Evolutionary conservation across 1,140 invertebrate genomes (phyloP), one percentile per base, ranked within the genome.

Genomic region (Stenopsyche tienmushanensis): DNA sequence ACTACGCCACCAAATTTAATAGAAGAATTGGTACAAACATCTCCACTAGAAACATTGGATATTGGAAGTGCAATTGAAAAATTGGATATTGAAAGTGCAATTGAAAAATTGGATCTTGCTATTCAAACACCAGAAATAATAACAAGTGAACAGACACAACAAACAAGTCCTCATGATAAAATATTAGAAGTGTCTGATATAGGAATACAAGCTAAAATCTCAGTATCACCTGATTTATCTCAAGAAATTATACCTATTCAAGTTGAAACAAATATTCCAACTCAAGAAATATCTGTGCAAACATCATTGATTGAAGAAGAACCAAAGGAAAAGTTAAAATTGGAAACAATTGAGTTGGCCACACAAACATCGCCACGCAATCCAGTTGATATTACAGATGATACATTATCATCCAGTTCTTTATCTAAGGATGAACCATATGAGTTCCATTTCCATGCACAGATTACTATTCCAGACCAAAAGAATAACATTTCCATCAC

Each of bases 391-490:
- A 55, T 71, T 7, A 71, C 75, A 25, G 73, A 73, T 18, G 62
- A 70, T 3, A 54, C 53, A 17, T 17, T 42, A 15, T 68, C 73
- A 73, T 76, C 78, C 2, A 76, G 76, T 63, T 78, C 77, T 24
- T 77, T 79, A 47, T 83, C 81, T 3, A 74, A 80, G 55, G 83
- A 84, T 55, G 85, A 87, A 68, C 83, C 83, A 2, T 87, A 84
- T 64, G 85, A 87, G 74, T 75, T 87, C 3, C 84, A 86, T 67
- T 80, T 87, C 20, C 74, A 82, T 71, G 83, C 85, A n/a, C 80
- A 82, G 66, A 79, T 87, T 34, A 81, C 80, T 17, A 80, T 87
- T 67, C 85, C 85, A 0, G 80, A 84, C 41, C 75, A 71, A 1
- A 78, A 78, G 41, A 3, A 17, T 44, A 71, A 52, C 49, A 23